Conservation (phyloP, 2,888 invertebrate species). For the Margaritifera margaritifera region DNA sequence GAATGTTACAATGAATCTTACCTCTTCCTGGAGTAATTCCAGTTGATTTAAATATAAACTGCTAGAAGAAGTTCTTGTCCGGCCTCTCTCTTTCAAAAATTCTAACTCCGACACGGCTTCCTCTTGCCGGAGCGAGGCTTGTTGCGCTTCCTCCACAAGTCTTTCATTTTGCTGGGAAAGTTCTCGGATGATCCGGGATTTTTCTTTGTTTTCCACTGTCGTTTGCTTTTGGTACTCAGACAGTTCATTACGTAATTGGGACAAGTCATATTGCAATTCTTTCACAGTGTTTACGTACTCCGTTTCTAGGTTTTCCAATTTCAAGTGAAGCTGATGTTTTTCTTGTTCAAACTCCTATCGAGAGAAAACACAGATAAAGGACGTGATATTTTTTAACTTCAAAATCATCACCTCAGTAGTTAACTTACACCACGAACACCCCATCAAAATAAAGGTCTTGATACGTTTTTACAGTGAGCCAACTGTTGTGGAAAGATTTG, state of each 20-base stretch:
- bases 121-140: slow-evolving; percentile 71
- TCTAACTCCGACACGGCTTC: slow-evolving; percentile 87
- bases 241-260: slow-evolving; percentile 84
- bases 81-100: slow-evolving; percentile 87
- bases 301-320: slow-evolving; percentile 87
- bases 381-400: not conserved
- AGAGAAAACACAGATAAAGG: slow-evolving; percentile 12
- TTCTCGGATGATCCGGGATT: slow-evolving; percentile 77
- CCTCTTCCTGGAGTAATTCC: slow-evolving; percentile 90
- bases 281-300: slow-evolving; percentile 90
- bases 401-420: not conserved
- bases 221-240: slow-evolving; percentile 75
- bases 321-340: slow-evolving; percentile 88
- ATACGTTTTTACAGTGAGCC: no score
- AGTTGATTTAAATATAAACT: slow-evolving; percentile 92
- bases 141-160: slow-evolving; percentile 40
- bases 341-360: slow-evolving; percentile 93
- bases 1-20: slow-evolving; percentile 57
- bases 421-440: not conserved
- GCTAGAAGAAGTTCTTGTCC: slow-evolving; percentile 84
- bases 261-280: slow-evolving; percentile 91
- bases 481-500: no score
- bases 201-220: slow-evolving; percentile 57
- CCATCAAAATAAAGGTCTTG: not conserved
- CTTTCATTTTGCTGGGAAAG: slow-evolving; percentile 82